These are phyloP conservation scores for Chaitophorus viminalis DNA, from an alignment of 2,888 invertebrate species.

Conservation along the genomic window DNA sequence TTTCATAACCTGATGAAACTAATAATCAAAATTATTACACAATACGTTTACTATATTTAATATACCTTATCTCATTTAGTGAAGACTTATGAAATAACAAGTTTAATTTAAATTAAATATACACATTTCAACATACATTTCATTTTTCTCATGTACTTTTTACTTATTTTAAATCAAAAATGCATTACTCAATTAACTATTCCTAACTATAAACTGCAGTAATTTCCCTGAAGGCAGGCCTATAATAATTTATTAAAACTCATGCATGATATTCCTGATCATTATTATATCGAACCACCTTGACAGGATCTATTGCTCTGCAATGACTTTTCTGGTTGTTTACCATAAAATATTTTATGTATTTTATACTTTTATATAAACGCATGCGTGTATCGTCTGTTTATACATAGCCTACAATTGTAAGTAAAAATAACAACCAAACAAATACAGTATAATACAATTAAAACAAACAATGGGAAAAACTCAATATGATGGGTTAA, in stretches of 20 bases:
- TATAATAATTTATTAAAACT: neutral
- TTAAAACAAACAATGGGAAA: constrained; percentile 26
- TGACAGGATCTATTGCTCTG: neutral
- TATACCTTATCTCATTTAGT: no score
- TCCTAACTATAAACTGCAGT: neutral
- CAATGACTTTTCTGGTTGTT: neutral
- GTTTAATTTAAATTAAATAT: no score
- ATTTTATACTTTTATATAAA: neutral
- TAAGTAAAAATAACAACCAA: neutral
- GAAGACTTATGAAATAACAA: no score
- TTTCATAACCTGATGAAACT: no score
- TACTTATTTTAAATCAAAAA: no score
- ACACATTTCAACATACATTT: no score
- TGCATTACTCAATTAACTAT: neutral
- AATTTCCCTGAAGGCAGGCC: neutral
- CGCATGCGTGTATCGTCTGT: neutral
- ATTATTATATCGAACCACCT: no score
- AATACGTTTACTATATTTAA: no score
- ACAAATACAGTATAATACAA: neutral
- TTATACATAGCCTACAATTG: neutral
- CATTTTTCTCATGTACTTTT: no score
- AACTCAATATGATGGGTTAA: neutral
- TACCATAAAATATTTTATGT: neutral
- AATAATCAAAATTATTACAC: no score
- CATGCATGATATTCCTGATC: neutral